Percentiles rank a stretch among this genome's conserved stretches.
phyloP scores from a whole-genome alignment of 2,797 vertebrate species.

The Nothura maculosa region DNA sequence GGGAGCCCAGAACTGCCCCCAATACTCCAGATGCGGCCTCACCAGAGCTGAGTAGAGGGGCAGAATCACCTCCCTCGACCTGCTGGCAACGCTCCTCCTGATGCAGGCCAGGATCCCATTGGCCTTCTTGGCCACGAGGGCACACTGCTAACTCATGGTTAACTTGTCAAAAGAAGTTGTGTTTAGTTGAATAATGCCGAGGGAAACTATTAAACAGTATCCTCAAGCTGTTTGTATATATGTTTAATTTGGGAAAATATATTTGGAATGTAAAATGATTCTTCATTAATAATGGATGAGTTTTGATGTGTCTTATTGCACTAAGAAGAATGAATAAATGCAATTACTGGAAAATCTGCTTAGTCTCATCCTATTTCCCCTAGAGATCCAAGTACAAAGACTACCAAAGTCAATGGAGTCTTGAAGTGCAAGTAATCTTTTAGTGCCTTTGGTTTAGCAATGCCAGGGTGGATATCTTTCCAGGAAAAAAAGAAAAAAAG shows the following conservation, averaged over 20 bases:
- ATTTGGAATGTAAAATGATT: background rate
- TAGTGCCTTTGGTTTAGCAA: conserved; percentile 55
- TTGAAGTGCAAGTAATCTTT: conserved; percentile 44
- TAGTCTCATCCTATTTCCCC: conserved; percentile 18
- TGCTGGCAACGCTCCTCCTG: too few species aligned
- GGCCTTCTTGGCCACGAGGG: too few species aligned
- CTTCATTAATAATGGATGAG: background rate
- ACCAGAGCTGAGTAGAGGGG: too few species aligned
- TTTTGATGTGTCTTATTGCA: background rate
- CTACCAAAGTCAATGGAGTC: background rate
- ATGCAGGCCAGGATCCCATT: too few species aligned
- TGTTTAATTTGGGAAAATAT: background rate
- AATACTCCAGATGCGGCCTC: too few species aligned
- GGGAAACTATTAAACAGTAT: background rate
- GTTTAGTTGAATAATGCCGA: background rate
- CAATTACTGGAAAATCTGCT: conserved; percentile 52
- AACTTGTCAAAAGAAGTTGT: too few species aligned
- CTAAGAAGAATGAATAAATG: conserved; percentile 16
- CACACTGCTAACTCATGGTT: too few species aligned
- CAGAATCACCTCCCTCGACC: too few species aligned
- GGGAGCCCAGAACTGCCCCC: too few species aligned
- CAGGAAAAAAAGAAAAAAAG: conserved; percentile 27
- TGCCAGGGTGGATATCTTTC: conserved; percentile 46
- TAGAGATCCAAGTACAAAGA: background rate
- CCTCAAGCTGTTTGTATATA: background rate